Evolutionary conservation across 1,140 invertebrate species (phyloP), one percentile per base, ranked within the genome.

Genomic region (Atta colombica): DNA sequence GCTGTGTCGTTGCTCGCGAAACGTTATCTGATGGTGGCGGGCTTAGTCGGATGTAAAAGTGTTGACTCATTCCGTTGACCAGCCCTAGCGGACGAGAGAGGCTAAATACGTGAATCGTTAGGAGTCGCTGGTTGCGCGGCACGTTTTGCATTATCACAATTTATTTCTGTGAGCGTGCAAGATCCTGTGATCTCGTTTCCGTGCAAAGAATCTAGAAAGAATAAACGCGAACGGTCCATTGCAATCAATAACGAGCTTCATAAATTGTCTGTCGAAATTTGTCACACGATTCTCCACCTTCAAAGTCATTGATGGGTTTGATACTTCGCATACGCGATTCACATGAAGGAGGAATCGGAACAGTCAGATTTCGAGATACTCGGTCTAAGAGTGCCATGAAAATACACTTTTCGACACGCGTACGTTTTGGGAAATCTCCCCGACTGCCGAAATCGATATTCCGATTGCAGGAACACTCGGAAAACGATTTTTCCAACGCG

Each of bases 21-120:
- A 39, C 55, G 80, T 90, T 92, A 92, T 92, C 91, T 82, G 90
- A 92, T 92, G 84, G 75, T 10, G 39, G 63, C 18, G 60, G 51
- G 25, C 74, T 68, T 65, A 61, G 69, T 14, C 55, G 69, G 58
- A 53, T 31, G 89, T 63, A 91, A 90, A 92, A 91, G 86, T 88
- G 91, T 92, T 91, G 91, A 74, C 90, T 63, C 25, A 25, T 51
- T 12, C 49, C 49, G 49, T 51, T 3, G 53, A 74, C 72, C 63
- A 63, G 51, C 28, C 35, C 49, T 31, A 3, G 25, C 35, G 39
- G 28, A 51, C 68, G 55, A 28, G 69, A 31, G 35, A 61, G 63
- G 68, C 55, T 80, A 87, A 89, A 87, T 89, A 87, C 89, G 63
- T 63, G 68, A 31, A n/a, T 89, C 86, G 86, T 88, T 89, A 87